Percentiles rank a stretch among this genome's conserved stretches.
Conservation (phyloP, 2,888 invertebrate genomes). For the Tromatobia lineatoria region DNA sequence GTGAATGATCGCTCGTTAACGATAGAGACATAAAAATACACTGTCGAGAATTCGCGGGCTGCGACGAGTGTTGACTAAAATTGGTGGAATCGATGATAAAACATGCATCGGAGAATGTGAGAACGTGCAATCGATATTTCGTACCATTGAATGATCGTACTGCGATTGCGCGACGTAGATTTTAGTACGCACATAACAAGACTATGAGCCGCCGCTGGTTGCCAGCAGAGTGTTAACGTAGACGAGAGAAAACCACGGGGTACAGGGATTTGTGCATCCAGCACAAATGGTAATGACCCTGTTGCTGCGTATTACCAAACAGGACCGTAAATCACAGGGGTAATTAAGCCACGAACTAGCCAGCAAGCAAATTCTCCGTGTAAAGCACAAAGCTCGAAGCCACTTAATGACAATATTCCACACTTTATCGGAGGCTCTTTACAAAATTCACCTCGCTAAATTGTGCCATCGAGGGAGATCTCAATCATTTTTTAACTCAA, state of each 20-base stretch:
- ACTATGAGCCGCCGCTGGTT: slow-evolving; percentile 19
- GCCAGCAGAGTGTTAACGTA: slow-evolving; percentile 21
- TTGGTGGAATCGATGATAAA: neutral
- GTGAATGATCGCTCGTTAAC: slow-evolving; percentile 1
- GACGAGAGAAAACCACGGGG: slow-evolving; percentile 39
- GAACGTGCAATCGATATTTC: slow-evolving; percentile 14
- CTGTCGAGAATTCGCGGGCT: neutral
- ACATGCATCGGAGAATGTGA: neutral
- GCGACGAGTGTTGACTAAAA: neutral
- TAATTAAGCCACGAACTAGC: slow-evolving; percentile 51
- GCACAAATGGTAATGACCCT: slow-evolving; percentile 51
- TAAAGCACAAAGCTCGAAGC: neutral
- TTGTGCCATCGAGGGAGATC: neutral
- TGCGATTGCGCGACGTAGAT: neutral
- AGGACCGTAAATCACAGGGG: slow-evolving; percentile 48
- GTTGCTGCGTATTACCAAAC: slow-evolving; percentile 54
- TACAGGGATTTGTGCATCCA: neutral
- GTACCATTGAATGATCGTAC: neutral
- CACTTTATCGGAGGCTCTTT: slow-evolving; percentile 22
- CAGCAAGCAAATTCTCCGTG: slow-evolving; percentile 8
- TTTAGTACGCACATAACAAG: slow-evolving; percentile 8
- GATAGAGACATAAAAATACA: neutral
- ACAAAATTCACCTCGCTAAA: slow-evolving; percentile 22
- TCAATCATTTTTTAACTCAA: neutral
- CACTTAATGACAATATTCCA: slow-evolving; percentile 17